Conservation (phyloP, 2,113 vertebrate species). For the Xiphophorus maculatus region DNA sequence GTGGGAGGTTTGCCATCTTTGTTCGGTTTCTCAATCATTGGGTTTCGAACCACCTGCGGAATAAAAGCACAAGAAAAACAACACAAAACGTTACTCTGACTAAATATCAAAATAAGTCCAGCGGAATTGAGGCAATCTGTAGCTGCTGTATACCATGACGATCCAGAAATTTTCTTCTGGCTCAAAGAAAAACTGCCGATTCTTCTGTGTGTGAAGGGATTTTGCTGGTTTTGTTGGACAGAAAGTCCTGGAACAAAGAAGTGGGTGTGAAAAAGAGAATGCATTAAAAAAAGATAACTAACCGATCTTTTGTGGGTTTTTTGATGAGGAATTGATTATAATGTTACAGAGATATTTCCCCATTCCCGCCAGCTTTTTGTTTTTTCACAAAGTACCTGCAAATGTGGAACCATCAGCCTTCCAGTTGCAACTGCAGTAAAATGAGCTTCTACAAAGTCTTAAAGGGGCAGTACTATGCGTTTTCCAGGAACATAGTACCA, state of each 20-base stretch:
- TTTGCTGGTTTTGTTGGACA: slow-evolving; percentile 97
- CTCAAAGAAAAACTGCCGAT: slow-evolving; percentile 96
- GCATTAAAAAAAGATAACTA: neutral
- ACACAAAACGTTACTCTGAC: neutral
- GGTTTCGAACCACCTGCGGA: slow-evolving; percentile 93
- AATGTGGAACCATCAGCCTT: too few relatives aligned
- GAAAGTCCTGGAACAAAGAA: slow-evolving; percentile 86
- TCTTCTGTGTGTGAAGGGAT: slow-evolving; percentile 98
- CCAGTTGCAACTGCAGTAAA: too few relatives aligned
- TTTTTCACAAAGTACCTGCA: too few relatives aligned
- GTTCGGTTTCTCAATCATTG: slow-evolving; percentile 91
- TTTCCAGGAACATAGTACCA: too few relatives aligned
- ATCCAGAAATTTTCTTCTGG: slow-evolving; percentile 98
- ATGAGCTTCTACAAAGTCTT: too few relatives aligned
- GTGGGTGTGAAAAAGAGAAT: slow-evolving; percentile 2
- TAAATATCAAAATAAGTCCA: neutral
- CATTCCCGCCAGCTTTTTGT: neutral
- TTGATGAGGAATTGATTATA: too few relatives aligned
- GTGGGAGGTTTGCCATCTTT: slow-evolving; percentile 93
- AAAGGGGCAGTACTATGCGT: too few relatives aligned
- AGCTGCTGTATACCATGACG: slow-evolving; percentile 86
- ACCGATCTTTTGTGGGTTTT: neutral
- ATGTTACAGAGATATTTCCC: slow-evolving; percentile 17
- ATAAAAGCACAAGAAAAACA: neutral
- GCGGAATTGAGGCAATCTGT: neutral